Percentiles rank a stretch among this genome's conserved stretches.
These are phyloP conservation scores for Rhynchotus rufescens DNA, from an alignment of 2,797 vertebrate species.

Conservation along the genomic window DNA sequence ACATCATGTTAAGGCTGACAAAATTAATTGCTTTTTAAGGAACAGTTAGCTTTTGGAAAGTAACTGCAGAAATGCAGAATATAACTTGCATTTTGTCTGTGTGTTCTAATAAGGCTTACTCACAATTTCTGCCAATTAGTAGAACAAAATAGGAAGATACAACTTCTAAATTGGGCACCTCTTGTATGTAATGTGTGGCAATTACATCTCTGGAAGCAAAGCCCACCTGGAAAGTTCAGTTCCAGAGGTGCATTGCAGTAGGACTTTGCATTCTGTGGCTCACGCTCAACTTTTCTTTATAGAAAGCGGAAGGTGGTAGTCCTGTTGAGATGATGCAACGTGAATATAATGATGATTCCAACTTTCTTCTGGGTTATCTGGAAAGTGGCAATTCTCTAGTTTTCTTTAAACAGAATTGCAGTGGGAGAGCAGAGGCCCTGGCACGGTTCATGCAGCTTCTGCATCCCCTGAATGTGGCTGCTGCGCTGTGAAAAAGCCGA, in stretches of 20 bases:
- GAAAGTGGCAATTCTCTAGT: background rate
- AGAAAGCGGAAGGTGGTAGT: background rate
- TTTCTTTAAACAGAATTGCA: background rate
- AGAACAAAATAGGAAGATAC: background rate
- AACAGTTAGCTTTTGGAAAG: background rate
- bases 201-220: background rate
- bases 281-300: background rate
- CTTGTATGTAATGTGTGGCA: background rate
- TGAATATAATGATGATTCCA: background rate
- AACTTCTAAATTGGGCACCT: accelerated
- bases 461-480: background rate
- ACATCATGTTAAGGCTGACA: background rate
- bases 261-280: accelerated
- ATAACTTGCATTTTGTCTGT: background rate
- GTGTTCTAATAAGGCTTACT: background rate
- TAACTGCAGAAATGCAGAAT: background rate
- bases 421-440: background rate
- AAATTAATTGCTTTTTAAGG: background rate
- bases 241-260: accelerated
- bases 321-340: background rate
- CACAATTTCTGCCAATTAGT: background rate
- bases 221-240: background rate
- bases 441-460: background rate
- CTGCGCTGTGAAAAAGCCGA: background rate
- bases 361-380: background rate